phyloP scores from a whole-genome alignment of 2,113 vertebrate genomes.

The Ranitomeya imitator region DNA sequence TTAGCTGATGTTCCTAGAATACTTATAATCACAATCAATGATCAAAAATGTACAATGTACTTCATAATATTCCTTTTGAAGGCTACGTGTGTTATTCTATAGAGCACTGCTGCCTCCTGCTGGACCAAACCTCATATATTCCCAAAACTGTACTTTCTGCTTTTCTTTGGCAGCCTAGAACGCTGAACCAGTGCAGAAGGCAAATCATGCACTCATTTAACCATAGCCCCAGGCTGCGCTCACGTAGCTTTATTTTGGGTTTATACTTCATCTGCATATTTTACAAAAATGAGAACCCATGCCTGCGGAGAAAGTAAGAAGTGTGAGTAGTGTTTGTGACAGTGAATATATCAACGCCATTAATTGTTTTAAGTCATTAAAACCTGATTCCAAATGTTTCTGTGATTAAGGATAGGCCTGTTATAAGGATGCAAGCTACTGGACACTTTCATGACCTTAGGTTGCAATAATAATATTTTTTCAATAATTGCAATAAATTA shows the following conservation, averaged over 20 bases:
- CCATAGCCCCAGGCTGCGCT: background rate
- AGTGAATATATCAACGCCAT: too few species aligned
- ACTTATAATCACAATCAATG: background rate
- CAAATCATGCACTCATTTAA: background rate
- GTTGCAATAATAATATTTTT: too few species aligned
- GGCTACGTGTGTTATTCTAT: background rate
- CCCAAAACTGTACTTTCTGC: too few species aligned
- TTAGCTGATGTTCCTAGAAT: background rate
- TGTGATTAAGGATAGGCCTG: background rate
- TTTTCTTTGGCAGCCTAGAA: background rate
- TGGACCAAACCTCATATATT: background rate
- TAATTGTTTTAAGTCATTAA: background rate
- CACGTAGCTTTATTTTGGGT: background rate
- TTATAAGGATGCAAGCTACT: background rate
- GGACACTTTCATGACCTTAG: too few species aligned
- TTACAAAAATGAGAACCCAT: background rate
- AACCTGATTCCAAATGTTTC: background rate
- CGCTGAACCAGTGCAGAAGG: background rate
- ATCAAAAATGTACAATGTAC: background rate
- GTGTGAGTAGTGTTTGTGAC: background rate
- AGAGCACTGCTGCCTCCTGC: slow-evolving; percentile 30
- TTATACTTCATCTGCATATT: background rate
- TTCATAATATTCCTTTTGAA: background rate
- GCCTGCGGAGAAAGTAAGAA: background rate
- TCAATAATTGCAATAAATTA: background rate